Evolutionary conservation across 2,888 invertebrate species (phyloP), one percentile per base, ranked within the genome.

Genomic region (Caenorhabditis sp.): DNA sequence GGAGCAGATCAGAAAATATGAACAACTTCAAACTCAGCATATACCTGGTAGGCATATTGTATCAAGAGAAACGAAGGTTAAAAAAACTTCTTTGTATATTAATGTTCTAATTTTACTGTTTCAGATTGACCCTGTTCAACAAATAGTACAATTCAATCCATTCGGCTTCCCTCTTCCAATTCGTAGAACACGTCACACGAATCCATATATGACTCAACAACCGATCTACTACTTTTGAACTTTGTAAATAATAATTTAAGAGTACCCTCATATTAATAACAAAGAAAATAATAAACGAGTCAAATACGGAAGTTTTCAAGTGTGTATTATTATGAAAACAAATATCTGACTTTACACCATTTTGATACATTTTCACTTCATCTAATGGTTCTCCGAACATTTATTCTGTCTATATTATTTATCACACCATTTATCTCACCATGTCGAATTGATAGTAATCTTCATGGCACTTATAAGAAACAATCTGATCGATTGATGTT

Each of bases 391-490:
- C 4, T 31, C 10, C 31, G 31, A 31, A 31, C 31, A 7, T 50
- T 23, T n/a, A 23, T 58, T 58, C 50, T 21, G 17, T 1, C 2
- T 7, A 36, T 23, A n/a, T 17, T 21, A 17, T 25, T n/a, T 1
- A 58, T 17, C 1, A 10, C 21, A 1, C 63, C 58, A 65, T 64
- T 61, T 20, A 50, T 56, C n/a, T 52, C 25, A 8, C 43, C 69
- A 21, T 79, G 79, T 62, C 72, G 70, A 56, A 67, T 79, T 17
- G 79, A 79, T 20, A 66, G 67, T 27, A 59, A 70, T 10, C 59
- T 79, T n/a, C 77, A 76, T 59, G 79, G 79, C 20, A 53, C 49
- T 26, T 79, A 75, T 68, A 79, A 75, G 58, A 77, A 70, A 59
- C 74, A 77, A 43, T 64, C 70, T 2, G 57, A 61, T 14, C 38